Percentiles rank a stretch among this genome's conserved stretches.
Evolutionary conservation across 92 coral and sea anemone species (phyloP).

Genomic region (Chrysogorgia sp.): DNA sequence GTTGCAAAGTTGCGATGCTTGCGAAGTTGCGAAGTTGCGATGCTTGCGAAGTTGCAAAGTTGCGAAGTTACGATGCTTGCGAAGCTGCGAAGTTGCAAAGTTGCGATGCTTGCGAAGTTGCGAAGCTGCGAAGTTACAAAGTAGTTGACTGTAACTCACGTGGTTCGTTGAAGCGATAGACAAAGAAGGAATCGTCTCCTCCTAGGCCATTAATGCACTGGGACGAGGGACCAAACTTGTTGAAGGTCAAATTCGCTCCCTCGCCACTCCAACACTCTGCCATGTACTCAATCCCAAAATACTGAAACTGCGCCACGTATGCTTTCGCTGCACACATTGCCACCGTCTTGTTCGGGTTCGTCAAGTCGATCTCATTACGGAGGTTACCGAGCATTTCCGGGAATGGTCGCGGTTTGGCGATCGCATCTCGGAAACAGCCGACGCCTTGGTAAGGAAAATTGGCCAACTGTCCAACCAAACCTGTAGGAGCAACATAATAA

Average conservation of each 20-base stretch:
- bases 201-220: conserved; percentile 73
- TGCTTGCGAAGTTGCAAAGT: background rate
- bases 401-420: conserved; percentile 81
- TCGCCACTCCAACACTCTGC: conserved; percentile 84
- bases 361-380: conserved; percentile 56
- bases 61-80: background rate
- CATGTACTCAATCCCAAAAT: conserved; percentile 71
- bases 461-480: conserved; percentile 4
- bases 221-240: conserved; percentile 63
- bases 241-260: conserved; percentile 65
- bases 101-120: background rate
- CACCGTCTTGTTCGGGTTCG: conserved; percentile 70
- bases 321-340: conserved; percentile 74
- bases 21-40: background rate
- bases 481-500: background rate
- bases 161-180: conserved; percentile 65
- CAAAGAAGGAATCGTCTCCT: conserved; percentile 69
- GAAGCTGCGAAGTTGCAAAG: background rate
- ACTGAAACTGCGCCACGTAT: conserved; percentile 43
- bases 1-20: background rate
- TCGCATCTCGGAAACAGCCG: conserved; percentile 86
- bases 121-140: background rate
- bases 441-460: conserved; percentile 43
- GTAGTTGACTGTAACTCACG: conserved; percentile 48
- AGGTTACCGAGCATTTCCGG: conserved; percentile 81